Evolutionary conservation across 1,140 invertebrate species (phyloP).

Genomic region (Muscidifurax raptorellus): DNA sequence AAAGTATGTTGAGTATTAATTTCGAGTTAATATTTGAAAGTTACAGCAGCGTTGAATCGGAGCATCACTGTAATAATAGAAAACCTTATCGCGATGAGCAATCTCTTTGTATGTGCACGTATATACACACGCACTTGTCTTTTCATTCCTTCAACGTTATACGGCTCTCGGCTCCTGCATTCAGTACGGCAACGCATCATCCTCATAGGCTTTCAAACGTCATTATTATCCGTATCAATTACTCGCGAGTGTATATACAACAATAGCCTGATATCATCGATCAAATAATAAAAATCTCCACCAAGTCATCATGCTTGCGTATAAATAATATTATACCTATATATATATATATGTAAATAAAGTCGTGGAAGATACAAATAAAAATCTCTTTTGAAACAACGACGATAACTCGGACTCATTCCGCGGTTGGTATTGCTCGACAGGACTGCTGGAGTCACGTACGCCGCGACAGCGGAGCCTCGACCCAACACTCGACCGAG

Average conservation of each 20-base stretch:
- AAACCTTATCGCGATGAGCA: background rate
- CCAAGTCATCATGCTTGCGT: too few species aligned
- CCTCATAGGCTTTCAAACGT: background rate
- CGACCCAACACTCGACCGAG: slow-evolving; percentile 79
- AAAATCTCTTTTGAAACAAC: background rate
- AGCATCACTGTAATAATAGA: too few species aligned
- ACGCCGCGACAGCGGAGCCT: slow-evolving; percentile 81
- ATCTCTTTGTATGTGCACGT: background rate
- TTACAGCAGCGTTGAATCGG: too few species aligned
- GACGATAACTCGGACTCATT: background rate
- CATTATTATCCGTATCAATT: background rate
- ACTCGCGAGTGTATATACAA: background rate
- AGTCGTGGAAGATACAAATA: background rate
- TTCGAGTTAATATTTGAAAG: background rate
- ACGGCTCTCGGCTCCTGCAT: background rate
- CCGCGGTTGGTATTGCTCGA: background rate
- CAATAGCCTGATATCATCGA: too few species aligned
- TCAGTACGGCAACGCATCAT: background rate
- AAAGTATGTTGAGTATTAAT: too few species aligned
- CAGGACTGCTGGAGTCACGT: slow-evolving; percentile 73
- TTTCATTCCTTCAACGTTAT: too few species aligned
- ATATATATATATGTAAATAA: too few species aligned
- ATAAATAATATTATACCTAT: too few species aligned
- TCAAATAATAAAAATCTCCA: too few species aligned
- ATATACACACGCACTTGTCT: too few species aligned